These are phyloP conservation scores for Kobus ellipsiprymnus DNA, from an alignment of 2,113 vertebrate genomes.

Conservation along the genomic window DNA sequence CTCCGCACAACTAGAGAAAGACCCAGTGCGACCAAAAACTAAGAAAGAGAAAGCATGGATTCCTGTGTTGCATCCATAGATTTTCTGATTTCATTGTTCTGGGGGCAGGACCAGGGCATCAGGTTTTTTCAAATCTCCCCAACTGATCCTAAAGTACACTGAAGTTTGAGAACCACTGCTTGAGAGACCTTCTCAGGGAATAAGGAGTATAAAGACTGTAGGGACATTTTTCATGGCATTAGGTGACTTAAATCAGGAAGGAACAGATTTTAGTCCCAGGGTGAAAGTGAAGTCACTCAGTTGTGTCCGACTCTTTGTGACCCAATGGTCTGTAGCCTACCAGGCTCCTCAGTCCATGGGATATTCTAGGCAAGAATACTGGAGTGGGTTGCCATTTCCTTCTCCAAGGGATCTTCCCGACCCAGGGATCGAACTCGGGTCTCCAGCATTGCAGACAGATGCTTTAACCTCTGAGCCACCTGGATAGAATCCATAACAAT, in stretches of 20 bases:
- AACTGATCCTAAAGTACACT: not conserved
- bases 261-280: not conserved
- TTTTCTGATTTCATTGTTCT: not conserved
- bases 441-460: too few species aligned
- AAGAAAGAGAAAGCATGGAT: not conserved
- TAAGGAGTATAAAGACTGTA: not conserved
- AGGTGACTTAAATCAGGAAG: not conserved
- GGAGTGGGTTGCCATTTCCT: too few species aligned
- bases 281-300: not conserved
- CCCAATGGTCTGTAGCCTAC: too few species aligned
- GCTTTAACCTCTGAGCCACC: not conserved
- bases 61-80: not conserved
- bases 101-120: not conserved
- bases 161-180: not conserved
- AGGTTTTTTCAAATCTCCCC: not conserved
- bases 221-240: conserved; percentile 1
- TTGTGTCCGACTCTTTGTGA: too few species aligned
- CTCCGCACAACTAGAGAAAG: not conserved
- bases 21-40: not conserved
- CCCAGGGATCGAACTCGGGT: too few species aligned
- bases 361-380: too few species aligned
- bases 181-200: not conserved
- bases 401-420: too few species aligned
- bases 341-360: too few species aligned
- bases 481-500: not conserved